These are phyloP conservation scores for Brevimyrus niger DNA, from an alignment of 2,113 vertebrate genomes.

Conservation along the genomic window DNA sequence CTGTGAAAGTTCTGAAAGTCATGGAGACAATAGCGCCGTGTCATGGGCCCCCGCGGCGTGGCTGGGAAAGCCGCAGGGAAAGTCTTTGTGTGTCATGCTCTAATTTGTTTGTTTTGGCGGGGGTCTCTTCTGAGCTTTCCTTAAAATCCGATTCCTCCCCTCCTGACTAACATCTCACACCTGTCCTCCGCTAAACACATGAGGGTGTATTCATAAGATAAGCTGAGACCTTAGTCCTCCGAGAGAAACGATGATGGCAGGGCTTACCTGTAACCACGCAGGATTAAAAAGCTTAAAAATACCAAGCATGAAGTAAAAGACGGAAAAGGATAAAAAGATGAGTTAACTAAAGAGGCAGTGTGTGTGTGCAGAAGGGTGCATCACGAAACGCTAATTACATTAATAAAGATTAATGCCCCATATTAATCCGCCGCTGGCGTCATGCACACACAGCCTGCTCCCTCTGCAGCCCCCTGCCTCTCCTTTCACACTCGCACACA, in stretches of 20 bases:
- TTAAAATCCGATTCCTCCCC: not conserved
- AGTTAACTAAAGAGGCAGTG: not conserved
- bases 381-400: too few species aligned
- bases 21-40: slow-evolving; percentile 13
- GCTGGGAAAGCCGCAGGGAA: not conserved
- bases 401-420: not conserved
- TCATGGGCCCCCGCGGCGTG: not conserved
- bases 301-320: not conserved
- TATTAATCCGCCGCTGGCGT: not conserved
- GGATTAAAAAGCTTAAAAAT: not conserved
- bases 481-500: not conserved
- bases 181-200: slow-evolving; percentile 36
- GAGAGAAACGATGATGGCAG: not conserved
- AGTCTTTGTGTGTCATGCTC: slow-evolving; percentile 9
- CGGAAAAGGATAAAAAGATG: not conserved
- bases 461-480: not conserved
- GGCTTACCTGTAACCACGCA: not conserved
- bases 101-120: not conserved
- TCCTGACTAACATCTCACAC: slow-evolving; percentile 43
- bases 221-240: not conserved
- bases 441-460: not conserved
- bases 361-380: not conserved
- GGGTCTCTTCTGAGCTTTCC: slow-evolving; percentile 2
- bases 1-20: not conserved
- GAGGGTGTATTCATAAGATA: slow-evolving; percentile 18